Evolutionary conservation across 2,797 vertebrate species (phyloP).

Genomic region (Leptoclinus maculatus): DNA sequence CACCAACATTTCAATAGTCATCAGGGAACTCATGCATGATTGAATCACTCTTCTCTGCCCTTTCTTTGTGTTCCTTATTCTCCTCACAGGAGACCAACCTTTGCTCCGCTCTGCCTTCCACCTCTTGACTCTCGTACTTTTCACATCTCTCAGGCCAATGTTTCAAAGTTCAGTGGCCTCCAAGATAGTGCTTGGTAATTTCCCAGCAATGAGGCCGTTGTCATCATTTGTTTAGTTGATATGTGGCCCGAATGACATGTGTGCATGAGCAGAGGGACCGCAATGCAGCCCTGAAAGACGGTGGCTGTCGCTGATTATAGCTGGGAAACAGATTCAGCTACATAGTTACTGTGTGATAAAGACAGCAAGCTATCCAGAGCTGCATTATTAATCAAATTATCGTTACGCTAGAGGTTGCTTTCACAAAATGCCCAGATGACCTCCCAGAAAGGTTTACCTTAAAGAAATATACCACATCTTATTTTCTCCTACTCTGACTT

Average conservation of each 20-base stretch:
- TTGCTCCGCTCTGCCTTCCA: constrained; percentile 25
- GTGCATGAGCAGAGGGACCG: constrained; percentile 10
- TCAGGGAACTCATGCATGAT: constrained; percentile 24
- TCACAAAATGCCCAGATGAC: background rate
- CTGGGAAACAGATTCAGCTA: constrained; percentile 20
- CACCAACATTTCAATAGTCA: constrained; percentile 45
- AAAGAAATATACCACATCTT: background rate
- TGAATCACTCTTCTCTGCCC: constrained; percentile 30
- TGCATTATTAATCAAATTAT: background rate
- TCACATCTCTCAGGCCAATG: constrained; percentile 53
- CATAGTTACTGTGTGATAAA: constrained; percentile 1
- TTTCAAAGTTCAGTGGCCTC: constrained; percentile 70
- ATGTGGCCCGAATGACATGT: constrained; percentile 25
- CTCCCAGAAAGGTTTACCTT: background rate
- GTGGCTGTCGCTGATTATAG: constrained; percentile 7
- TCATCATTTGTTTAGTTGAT: constrained; percentile 57
- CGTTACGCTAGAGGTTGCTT: background rate
- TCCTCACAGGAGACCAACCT: constrained; percentile 23
- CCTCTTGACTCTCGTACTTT: constrained; percentile 33
- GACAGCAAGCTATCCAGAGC: background rate
- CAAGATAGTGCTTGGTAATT: constrained; percentile 44
- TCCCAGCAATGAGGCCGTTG: constrained; percentile 57
- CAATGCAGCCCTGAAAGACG: constrained; percentile 3
- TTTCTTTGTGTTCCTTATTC: background rate
- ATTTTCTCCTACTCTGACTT: background rate